These are phyloP conservation scores for Echeneis naucrates DNA, from an alignment of 2,797 vertebrate genomes.

Conservation along the genomic window DNA sequence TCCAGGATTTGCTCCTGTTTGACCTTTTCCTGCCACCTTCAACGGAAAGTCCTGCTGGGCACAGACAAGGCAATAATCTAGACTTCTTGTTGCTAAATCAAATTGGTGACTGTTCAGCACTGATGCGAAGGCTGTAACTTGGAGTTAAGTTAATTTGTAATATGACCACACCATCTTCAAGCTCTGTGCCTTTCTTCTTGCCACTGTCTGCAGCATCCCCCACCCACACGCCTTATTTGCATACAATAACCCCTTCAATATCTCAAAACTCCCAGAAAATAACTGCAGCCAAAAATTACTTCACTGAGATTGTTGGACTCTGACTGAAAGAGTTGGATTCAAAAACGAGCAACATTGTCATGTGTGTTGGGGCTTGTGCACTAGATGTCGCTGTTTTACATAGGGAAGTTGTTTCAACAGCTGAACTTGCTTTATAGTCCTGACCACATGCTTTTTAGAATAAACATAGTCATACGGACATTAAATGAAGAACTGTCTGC, in stretches of 20 bases:
- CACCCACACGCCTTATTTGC: too few species aligned
- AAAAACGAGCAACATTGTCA: not conserved
- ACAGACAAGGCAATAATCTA: conserved; percentile 36
- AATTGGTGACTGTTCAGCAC: conserved; percentile 4
- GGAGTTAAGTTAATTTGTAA: not conserved
- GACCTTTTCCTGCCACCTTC: conserved; percentile 57
- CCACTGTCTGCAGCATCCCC: conserved; percentile 4
- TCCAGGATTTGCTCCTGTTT: conserved; percentile 55
- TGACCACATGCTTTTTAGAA: not conserved
- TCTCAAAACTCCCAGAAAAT: not conserved
- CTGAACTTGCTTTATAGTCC: not conserved
- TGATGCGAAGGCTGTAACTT: not conserved
- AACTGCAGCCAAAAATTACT: not conserved
- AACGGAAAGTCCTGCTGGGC: conserved; percentile 43
- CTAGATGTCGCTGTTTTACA: conserved; percentile 63
- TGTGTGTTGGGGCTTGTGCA: not conserved
- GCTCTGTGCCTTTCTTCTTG: conserved; percentile 4
- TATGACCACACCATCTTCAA: not conserved
- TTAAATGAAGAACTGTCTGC: conserved; percentile 11
- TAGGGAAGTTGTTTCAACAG: not conserved
- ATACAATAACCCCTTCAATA: not conserved
- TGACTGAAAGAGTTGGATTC: not conserved
- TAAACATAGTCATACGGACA: not conserved
- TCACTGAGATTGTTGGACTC: not conserved
- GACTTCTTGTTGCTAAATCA: conserved; percentile 25